These are phyloP conservation scores for Actinernus sp. DNA, from an alignment of 92 coral and sea anemone species.

Conservation along the genomic window DNA sequence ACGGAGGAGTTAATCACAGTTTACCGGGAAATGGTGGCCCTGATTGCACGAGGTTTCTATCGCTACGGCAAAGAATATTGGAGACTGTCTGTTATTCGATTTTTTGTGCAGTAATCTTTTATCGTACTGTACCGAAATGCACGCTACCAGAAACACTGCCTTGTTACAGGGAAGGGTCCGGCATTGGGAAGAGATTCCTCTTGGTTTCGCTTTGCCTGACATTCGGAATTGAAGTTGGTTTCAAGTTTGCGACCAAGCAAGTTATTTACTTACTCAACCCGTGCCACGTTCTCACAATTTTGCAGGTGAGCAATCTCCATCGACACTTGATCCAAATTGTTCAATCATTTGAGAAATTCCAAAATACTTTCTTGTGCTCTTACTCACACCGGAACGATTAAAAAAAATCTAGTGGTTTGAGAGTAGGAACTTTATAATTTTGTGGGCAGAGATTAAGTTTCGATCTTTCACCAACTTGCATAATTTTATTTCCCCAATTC, in stretches of 20 bases:
- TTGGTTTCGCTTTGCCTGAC: constrained; percentile 64
- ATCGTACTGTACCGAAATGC: constrained; percentile 54
- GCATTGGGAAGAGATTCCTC: constrained; percentile 68
- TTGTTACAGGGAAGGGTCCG: constrained; percentile 48
- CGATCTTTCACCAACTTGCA: too few relatives aligned
- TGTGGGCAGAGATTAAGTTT: too few relatives aligned
- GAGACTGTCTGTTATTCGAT: constrained; percentile 75
- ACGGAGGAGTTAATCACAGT: constrained; percentile 83
- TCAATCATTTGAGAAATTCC: too few relatives aligned
- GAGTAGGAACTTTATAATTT: too few relatives aligned
- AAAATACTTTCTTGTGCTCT: too few relatives aligned
- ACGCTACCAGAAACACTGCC: constrained; percentile 73
- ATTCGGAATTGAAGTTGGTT: constrained; percentile 92
- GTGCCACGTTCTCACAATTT: constrained; percentile 78
- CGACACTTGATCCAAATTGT: too few relatives aligned
- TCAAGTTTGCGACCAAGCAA: constrained; percentile 87
- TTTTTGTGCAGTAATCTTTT: constrained; percentile 56
- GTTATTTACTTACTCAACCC: constrained; percentile 89
- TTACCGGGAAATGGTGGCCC: constrained; percentile 93
- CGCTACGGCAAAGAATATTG: constrained; percentile 63
- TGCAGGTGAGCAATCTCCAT: too few relatives aligned
- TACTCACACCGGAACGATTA: too few relatives aligned
- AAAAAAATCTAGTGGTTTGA: too few relatives aligned
- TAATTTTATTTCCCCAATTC: too few relatives aligned
- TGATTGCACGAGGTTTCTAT: constrained; percentile 71